Base-by-base conservation (phyloP, 2,888 invertebrate genomes). In the Leucophenga montana region DNA sequence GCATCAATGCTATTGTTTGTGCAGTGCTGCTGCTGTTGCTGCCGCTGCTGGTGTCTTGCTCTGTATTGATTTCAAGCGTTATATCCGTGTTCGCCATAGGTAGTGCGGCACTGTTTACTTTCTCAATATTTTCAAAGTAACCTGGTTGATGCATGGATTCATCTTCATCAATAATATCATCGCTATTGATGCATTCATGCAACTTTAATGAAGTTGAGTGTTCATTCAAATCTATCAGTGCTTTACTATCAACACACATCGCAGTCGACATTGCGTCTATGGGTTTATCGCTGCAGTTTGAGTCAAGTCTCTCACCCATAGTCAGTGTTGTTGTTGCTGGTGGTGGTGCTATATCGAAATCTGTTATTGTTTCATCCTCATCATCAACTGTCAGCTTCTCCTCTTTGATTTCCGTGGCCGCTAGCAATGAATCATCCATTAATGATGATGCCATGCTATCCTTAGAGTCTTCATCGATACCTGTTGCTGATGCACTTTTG, bases 361-460 rank as follows among this genome's bases (percentile, higher is more conserved):
- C 64, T 13, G 3, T 20, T 13, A 61, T 39, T n/a, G 27, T 14
- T 31, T 22, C 64, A 44, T 64, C 64, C 6, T 48, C 64, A 64
- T 46, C 46, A 0, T 59, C 33, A 8, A 80, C 71, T 14, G 77
- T 74, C 1, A 84, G 66, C 66, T 86, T 87, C 46, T 85, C 87
- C 54, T 80, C 73, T 67, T 85, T 86, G 4, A 85, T 83, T 39
- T 85, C 83, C 0, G 77, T 78, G 14, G 78, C 78, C 4, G 83
- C 77, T 71, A 84, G 72, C 48, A 84, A 66, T 56, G 83, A 68
- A 14, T 87, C 87, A 53, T 87, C 87, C 71, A 86, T 83, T 5
- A 77, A 83, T 16, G 87, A 83, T n/a, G 87, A 87, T 11, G 86
- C 79, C 73, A 85, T 73, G 20, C 87, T 87, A 54, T 87, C 87